Evolutionary conservation across 1,140 invertebrate genomes (phyloP).

Genomic region (Ceratina calcarata): DNA sequence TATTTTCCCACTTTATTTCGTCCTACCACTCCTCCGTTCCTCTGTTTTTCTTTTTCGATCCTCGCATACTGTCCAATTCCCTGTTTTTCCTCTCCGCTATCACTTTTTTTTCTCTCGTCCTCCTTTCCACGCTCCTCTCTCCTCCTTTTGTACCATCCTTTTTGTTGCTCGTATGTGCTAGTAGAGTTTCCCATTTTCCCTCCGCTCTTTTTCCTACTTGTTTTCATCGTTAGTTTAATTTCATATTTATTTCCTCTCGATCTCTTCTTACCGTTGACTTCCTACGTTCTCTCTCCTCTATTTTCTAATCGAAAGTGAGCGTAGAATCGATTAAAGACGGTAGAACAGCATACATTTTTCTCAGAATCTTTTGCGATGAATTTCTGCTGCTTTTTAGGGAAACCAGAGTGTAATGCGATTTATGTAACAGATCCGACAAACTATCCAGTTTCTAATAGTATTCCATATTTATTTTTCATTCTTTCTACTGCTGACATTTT

Average conservation of each 20-base stretch:
- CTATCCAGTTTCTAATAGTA: neutral
- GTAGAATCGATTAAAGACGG: neutral
- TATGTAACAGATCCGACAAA: neutral
- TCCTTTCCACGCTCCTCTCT: neutral
- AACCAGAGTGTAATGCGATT: conserved; percentile 19
- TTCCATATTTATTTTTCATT: no score
- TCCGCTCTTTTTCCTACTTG: no score
- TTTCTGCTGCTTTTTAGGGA: neutral
- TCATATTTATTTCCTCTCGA: no score
- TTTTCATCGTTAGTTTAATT: no score
- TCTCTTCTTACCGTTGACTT: no score
- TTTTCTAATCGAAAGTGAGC: neutral
- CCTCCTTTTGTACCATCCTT: neutral
- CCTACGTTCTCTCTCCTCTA: neutral
- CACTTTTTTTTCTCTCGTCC: neutral
- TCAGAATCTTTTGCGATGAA: neutral
- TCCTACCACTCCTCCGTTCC: conserved; percentile 23
- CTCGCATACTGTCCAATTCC: conserved; percentile 22
- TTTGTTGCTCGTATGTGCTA: no score
- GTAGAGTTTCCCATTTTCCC: no score
- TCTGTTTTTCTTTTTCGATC: conserved; percentile 30
- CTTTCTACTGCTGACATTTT: no score
- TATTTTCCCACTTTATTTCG: conserved; percentile 19
- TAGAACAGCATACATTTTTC: neutral
- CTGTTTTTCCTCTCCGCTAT: conserved; percentile 10